Conservation (phyloP, 2,797 vertebrate species). For the Spheniscus humboldti region DNA sequence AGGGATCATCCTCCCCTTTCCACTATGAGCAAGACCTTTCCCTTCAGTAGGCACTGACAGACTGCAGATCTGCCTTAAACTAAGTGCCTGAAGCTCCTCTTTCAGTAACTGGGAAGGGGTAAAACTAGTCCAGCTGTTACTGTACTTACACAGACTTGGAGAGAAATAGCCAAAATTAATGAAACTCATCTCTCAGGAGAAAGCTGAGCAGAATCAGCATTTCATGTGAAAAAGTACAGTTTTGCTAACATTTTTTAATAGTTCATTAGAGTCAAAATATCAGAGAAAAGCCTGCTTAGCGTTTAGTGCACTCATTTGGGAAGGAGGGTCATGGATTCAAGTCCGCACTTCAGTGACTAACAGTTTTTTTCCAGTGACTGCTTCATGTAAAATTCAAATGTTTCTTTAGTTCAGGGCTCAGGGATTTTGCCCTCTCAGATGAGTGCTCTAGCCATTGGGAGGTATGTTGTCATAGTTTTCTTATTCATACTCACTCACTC, state of each 20-base stretch:
- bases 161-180: background rate
- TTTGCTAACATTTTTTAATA: background rate
- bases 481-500: background rate
- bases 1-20: background rate
- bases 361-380: background rate
- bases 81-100: background rate
- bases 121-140: background rate
- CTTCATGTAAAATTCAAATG: background rate
- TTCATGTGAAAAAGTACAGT: background rate
- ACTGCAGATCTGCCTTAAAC: background rate
- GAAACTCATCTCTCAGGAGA: background rate
- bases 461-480: background rate
- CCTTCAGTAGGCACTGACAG: accelerated
- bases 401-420: background rate
- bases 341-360: background rate
- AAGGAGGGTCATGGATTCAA: background rate
- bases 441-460: background rate
- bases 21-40: background rate
- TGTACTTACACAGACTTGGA: background rate
- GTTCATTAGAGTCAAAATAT: background rate
- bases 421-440: background rate
- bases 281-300: background rate
- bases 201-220: background rate
- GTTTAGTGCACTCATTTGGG: background rate
- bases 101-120: background rate